phyloP scores from a whole-genome alignment of 2,888 invertebrate species.

The Amorpha juglandis region DNA sequence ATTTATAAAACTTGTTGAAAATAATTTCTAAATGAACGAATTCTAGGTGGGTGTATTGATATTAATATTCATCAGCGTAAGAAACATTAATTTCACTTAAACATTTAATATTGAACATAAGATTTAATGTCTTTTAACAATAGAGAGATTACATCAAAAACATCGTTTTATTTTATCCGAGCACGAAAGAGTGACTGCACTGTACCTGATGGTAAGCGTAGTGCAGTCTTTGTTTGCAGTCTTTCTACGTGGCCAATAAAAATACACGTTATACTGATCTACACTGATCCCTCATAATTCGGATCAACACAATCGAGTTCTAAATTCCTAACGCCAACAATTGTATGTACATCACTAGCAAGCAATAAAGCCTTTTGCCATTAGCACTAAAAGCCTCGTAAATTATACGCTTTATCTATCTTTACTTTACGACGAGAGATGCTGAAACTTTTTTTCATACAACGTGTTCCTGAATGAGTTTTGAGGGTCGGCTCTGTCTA shows the following conservation, averaged over 20 bases:
- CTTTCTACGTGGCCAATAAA: no score
- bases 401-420: slow-evolving; percentile 66
- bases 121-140: neutral
- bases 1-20: neutral
- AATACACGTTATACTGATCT: neutral
- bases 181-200: no score
- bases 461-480: slow-evolving; percentile 29
- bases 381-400: slow-evolving; percentile 68
- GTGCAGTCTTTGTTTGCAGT: no score
- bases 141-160: neutral
- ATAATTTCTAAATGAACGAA: neutral
- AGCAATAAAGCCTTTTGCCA: slow-evolving; percentile 63
- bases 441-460: slow-evolving; percentile 35
- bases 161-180: no score
- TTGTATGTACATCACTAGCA: slow-evolving; percentile 34
- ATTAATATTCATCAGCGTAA: neutral
- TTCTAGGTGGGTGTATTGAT: neutral
- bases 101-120: neutral
- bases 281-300: neutral
- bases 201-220: no score
- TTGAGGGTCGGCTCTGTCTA: slow-evolving; percentile 21
- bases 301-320: neutral
- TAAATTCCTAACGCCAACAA: neutral
- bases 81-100: slow-evolving; percentile 10
- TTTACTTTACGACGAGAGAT: slow-evolving; percentile 40